Base-by-base conservation (phyloP, 2,888 invertebrate genomes). In the Leptinotarsa peninsularis region DNA sequence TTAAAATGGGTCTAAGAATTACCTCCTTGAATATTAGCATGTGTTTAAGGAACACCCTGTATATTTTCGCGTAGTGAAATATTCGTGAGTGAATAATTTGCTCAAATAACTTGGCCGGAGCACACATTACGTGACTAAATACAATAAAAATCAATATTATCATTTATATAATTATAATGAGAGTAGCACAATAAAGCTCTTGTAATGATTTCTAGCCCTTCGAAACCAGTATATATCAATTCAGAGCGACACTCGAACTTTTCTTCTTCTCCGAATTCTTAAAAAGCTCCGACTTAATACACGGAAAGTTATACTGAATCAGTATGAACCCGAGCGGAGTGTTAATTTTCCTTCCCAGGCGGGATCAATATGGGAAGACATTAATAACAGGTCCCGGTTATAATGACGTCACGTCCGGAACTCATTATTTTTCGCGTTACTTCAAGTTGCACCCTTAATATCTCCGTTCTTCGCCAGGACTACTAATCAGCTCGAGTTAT, bases 351-450 rank as follows among this genome's bases (percentile, higher is more conserved):
- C 83, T 83, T 82, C 85, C 85, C 87, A 84, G 81, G 85, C 83
- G 85, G 84, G 86, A 87, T 87, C 85, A 87, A 86, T 87, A 88
- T 87, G 87, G 86, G 87, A 86, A 87, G 87, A 87, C 87, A 88
- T 88, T 88, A 88, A 88, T 88, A 88, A 88, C 87, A 83, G 86
- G 86, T 87, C 88, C 87, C 87, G 84, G 87, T 88, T 88, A 87
- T 88, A 88, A 89, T 89, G 89, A 89, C 88, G 88, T 89, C 89
- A 89, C 89, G 89, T 89, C 86, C 88, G 86, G 88, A 88, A 88
- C 88, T 88, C 88, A 88, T 89, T 89, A 88, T 88, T 87, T 88
- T 85, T 84, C 85, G 87, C 86, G 86, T 86, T 87, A 87, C 86
- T 89, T 88, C 87, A 86, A 88, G 87, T 88, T 87, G 87, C 87